Evolutionary conservation across 2,113 vertebrate genomes (phyloP), one percentile per base, ranked within the genome.

Genomic region (Clupea harengus): DNA sequence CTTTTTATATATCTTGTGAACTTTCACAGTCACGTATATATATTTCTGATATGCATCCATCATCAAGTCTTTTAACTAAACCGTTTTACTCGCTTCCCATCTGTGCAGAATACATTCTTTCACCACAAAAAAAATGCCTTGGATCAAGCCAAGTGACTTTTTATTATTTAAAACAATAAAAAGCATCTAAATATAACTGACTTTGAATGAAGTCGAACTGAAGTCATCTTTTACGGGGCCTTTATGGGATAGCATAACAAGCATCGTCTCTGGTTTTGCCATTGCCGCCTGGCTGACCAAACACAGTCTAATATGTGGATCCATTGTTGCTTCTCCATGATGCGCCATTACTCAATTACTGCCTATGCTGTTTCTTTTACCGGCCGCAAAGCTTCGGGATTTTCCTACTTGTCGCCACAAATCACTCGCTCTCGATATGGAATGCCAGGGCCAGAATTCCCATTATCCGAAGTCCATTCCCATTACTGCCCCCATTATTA

Each of bases 401-500:
- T 88, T 89, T 86, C 83, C 81, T 85, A 87, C 84, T 82, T 64
- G 86, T 86, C 84, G 88, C 82, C 82, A 84, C 85, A 89, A 86
- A 92, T 92, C 91, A 89, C 89, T 88, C 89, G 91, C 89, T 85
- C 89, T 93, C 90, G 86, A 88, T 87, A 86, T 25, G 82, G 88
- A 90, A 82, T 83, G 82, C 84, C 89, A 86, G 83, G 90, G 90
- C 90, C 90, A 91, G 88, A 93, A 89, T 88, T 85, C 90, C 85
- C 84, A 92, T 93, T 92, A 92, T 93, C 90, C 89, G 81, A 45
- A 89, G 90, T 92, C 92, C 86, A 81, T 88, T 89, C 86, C 89
- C 88, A 93, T 94, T 93, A 92, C 88, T 85, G 82, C 84, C 84
- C 83, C 90, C 89, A 90, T 94, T 92, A 92, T 93, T 94, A 88